Evolutionary conservation across 2,113 vertebrate species (phyloP).

Genomic region (Oncorhynchus mykiss): DNA sequence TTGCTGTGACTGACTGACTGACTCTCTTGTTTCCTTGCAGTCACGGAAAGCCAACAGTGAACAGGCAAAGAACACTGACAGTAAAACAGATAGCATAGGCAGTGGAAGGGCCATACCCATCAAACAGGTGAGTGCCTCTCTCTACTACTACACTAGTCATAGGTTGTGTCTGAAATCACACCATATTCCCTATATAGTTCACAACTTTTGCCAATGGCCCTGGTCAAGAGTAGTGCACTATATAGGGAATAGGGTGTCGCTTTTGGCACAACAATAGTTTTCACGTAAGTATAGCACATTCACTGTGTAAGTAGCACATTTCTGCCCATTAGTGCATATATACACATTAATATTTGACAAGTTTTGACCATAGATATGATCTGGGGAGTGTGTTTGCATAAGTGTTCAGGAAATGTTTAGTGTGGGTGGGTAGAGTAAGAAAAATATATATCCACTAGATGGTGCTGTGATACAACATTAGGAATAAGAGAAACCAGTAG

Average conservation of each 20-base stretch:
- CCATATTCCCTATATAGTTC: too few species aligned
- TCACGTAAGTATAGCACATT: too few species aligned
- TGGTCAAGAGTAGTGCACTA: too few species aligned
- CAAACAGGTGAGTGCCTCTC: slow-evolving; percentile 86
- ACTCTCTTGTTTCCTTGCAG: slow-evolving; percentile 92
- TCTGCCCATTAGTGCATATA: too few species aligned
- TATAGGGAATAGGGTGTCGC: too few species aligned
- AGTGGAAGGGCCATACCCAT: slow-evolving; percentile 97
- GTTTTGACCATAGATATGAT: not conserved
- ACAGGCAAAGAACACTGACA: slow-evolving; percentile 87
- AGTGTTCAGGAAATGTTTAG: not conserved
- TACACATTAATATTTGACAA: not conserved
- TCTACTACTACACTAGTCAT: slow-evolving; percentile 23
- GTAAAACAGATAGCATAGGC: slow-evolving; percentile 96
- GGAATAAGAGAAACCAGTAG: not conserved
- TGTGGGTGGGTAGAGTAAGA: too few species aligned
- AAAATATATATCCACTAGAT: slow-evolving; percentile 49
- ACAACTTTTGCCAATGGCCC: too few species aligned
- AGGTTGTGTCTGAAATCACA: too few species aligned
- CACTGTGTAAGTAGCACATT: too few species aligned
- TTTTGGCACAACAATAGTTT: too few species aligned
- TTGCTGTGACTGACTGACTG: slow-evolving; percentile 56
- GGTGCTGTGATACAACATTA: slow-evolving; percentile 42
- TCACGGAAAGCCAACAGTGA: slow-evolving; percentile 98
- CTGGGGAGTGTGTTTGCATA: not conserved